Base-by-base conservation (phyloP, 2,113 vertebrate species). In the Periophthalmus modestus region DNA sequence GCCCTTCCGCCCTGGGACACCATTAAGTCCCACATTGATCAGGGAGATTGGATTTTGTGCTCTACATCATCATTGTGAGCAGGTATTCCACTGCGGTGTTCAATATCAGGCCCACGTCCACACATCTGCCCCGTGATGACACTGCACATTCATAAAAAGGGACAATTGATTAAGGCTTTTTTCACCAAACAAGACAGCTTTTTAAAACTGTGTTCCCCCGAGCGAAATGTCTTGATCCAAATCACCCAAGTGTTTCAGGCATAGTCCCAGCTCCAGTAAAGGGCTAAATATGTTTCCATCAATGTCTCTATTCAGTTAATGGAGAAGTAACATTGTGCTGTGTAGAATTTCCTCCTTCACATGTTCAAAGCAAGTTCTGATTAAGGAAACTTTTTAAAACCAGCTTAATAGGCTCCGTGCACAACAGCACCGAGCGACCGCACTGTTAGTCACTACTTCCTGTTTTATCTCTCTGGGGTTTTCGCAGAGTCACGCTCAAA, bases 21-120 rank as follows among this genome's bases (percentile, higher is more conserved):
- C n/a, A 71, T 71, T 71, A 59, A 47, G 77, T 67, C 34, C 55
- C 71, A 55, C 77, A 79, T 71, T 10, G 59, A 77, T 70, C 28
- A 68, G 65, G 23, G 54, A 52, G 65, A 62, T 57, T 70, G 19
- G 43, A 77, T 68, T 69, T 63, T 7, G 23, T 77, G 34, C 28
- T 57, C 23, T 24, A 36, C 50, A 72, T 50, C 59, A 65, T 72
- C 63, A 34, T 13, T 52, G 34, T 19, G 28, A 52, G 28, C 33
- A 68, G n/a, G 48, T 73, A 24, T 5, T 48, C 28, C 16, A 63
- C 34, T 70, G n/a, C 33, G 46, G 65, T 65, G 21, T 73, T 34
- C 58, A 21, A 50, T 43, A 28, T 12, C 34, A 52, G 43, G 50
- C 34, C 62, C 33, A 36, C 34, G n/a, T 39, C 33, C 18, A 65